Percentiles rank a stretch among this genome's conserved stretches.
phyloP scores from a whole-genome alignment of 2,797 vertebrate genomes.

The Scolopax bukidnonensis region DNA sequence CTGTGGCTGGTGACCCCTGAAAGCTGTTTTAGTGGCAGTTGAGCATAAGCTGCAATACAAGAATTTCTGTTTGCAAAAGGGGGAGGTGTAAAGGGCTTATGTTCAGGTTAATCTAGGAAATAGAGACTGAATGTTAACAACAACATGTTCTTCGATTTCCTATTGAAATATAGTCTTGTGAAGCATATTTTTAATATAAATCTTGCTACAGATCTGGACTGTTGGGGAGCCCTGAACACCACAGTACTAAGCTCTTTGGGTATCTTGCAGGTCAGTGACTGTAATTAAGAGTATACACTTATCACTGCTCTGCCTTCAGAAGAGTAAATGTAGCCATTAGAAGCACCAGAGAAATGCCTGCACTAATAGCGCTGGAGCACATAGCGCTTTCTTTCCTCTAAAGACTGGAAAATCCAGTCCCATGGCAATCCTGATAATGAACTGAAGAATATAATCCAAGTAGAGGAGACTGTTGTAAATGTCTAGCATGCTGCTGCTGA shows the following conservation, averaged over 20 bases:
- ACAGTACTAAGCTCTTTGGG: neutral
- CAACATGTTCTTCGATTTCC: neutral
- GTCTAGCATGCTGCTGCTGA: neutral
- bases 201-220: neutral
- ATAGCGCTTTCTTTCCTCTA: neutral
- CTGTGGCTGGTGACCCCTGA: neutral
- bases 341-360: neutral
- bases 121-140: neutral
- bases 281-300: neutral
- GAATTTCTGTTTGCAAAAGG: neutral
- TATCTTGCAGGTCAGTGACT: neutral
- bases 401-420: neutral
- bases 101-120: neutral
- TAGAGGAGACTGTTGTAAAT: neutral
- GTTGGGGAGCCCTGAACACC: neutral
- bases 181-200: neutral
- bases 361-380: neutral
- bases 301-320: neutral
- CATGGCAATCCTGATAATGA: neutral
- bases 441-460: too few relatives aligned
- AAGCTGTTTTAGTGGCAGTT: neutral
- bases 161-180: fast-evolving
- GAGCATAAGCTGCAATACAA: neutral
- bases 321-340: fast-evolving
- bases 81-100: neutral